Conservation (phyloP, 1,140 invertebrate genomes). For the Sminthurides bifidus region DNA sequence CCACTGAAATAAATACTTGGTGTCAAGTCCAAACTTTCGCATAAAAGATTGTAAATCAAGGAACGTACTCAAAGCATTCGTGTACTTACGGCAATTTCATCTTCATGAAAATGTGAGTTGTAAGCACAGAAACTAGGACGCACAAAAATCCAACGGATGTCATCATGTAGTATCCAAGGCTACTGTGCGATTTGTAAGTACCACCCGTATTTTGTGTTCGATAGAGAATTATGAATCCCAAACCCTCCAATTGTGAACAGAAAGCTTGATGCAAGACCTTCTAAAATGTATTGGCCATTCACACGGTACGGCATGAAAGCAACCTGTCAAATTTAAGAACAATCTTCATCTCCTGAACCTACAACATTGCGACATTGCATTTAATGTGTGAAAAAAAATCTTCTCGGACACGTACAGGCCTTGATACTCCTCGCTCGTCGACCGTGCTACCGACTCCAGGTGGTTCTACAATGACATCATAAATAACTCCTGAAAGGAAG, state of each 20-base stretch:
- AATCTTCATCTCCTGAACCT: constrained; percentile 5
- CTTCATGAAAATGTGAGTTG: constrained; percentile 96
- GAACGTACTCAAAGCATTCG: constrained; percentile 6
- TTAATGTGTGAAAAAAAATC: background rate
- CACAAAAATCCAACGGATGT: constrained; percentile 87
- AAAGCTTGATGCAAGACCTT: constrained; percentile 92
- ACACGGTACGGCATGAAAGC: constrained; percentile 97
- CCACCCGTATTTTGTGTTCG: constrained; percentile 83
- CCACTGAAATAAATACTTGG: constrained; percentile 16
- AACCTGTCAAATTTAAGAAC: constrained; percentile 46
- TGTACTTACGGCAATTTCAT: constrained; percentile 84
- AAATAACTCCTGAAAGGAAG: constrained; percentile 86
- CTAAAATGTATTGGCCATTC: constrained; percentile 98
- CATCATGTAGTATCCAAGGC: constrained; percentile 51
- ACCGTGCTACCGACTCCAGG: constrained; percentile 94
- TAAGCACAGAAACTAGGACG: constrained; percentile 86
- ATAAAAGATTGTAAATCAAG: background rate
- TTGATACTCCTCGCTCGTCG: constrained; percentile 88
- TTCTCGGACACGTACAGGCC: constrained; percentile 53
- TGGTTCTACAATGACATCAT: constrained; percentile 96
- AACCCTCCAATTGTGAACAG: constrained; percentile 86
- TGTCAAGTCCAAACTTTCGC: background rate
- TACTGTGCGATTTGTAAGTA: constrained; percentile 62
- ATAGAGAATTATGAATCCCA: constrained; percentile 94
- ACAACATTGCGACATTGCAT: background rate